Percentiles rank a stretch among this genome's conserved stretches.
phyloP scores from a whole-genome alignment of 1,140 invertebrate genomes.

The Drosophila ironensis region DNA sequence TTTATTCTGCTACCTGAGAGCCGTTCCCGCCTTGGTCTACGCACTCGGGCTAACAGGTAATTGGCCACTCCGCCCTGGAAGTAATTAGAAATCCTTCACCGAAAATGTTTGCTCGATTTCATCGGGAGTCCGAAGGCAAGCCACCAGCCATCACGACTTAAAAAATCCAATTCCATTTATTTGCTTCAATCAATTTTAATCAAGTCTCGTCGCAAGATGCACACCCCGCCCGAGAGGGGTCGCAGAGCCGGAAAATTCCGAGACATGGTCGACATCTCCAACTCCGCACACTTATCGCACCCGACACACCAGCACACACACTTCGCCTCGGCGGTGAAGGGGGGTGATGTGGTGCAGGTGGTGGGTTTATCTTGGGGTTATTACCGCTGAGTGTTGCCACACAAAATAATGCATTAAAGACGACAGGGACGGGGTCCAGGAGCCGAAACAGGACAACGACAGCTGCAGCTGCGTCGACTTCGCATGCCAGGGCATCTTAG shows the following conservation, averaged over 20 bases:
- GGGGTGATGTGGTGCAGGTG: neutral
- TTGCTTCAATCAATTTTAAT: slow-evolving; percentile 79
- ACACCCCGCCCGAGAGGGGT: slow-evolving; percentile 4
- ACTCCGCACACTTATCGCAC: slow-evolving; percentile 31
- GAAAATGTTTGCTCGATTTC: slow-evolving; percentile 28
- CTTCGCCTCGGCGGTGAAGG: neutral
- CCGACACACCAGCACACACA: slow-evolving; percentile 14
- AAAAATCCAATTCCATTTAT: slow-evolving; percentile 73
- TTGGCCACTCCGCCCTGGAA: neutral
- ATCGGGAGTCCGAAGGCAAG: slow-evolving; percentile 14
- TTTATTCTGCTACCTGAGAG: neutral
- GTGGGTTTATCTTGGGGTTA: slow-evolving; percentile 72
- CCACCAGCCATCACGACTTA: slow-evolving; percentile 48
- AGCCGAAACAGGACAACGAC: slow-evolving; percentile 45
- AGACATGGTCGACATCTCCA: slow-evolving; percentile 22
- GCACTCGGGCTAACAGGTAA: neutral
- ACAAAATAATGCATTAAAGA: slow-evolving; percentile 79
- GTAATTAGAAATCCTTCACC: slow-evolving; percentile 50
- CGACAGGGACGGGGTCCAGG: slow-evolving; percentile 42
- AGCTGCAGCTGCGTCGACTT: slow-evolving; percentile 42
- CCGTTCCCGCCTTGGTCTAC: no score
- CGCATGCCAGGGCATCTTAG: neutral
- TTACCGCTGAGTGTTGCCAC: slow-evolving; percentile 80
- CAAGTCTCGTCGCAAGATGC: slow-evolving; percentile 46
- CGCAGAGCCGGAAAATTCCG: slow-evolving; percentile 27